phyloP scores from a whole-genome alignment of 2,797 vertebrate genomes.

The Sebastes oblongus region DNA sequence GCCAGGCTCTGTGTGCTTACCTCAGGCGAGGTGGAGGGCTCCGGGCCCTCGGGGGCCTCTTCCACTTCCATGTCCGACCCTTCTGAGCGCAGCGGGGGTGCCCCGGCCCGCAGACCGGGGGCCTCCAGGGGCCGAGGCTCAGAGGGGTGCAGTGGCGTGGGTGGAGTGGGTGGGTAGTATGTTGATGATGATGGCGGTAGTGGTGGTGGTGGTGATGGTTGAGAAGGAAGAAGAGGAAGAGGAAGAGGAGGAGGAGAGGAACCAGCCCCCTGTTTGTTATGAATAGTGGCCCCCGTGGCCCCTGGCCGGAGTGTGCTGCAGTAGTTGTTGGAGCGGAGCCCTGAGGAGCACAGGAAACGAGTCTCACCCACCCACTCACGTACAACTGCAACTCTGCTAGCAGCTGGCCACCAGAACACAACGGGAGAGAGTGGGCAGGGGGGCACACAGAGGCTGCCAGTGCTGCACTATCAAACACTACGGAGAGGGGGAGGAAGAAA shows the following conservation, averaged over 20 bases:
- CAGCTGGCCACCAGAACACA: constrained; percentile 82
- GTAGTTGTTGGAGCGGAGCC: constrained; percentile 85
- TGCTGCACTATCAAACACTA: constrained; percentile 75
- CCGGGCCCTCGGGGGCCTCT: constrained; percentile 65
- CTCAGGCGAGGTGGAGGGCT: constrained; percentile 78
- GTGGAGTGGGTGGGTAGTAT: constrained; percentile 70
- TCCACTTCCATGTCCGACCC: constrained; percentile 73
- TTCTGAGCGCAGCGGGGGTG: constrained; percentile 64
- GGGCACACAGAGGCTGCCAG: constrained; percentile 80
- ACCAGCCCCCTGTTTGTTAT: constrained; percentile 80
- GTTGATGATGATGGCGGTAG: constrained; percentile 51
- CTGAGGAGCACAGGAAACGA: constrained; percentile 95
- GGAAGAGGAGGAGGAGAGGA: constrained; percentile 76
- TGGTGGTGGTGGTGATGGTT: constrained; percentile 35
- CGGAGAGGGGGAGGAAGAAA: constrained; percentile 77
- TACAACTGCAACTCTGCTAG: constrained; percentile 83
- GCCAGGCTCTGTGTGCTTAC: constrained; percentile 80
- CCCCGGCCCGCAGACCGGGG: constrained; percentile 80
- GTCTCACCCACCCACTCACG: constrained; percentile 89
- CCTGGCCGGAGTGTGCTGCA: constrained; percentile 79
- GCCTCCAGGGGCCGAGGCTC: constrained; percentile 80
- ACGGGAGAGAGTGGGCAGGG: constrained; percentile 78
- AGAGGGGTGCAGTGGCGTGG: constrained; percentile 77
- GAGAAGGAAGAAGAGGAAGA: constrained; percentile 66
- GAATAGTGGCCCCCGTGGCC: constrained; percentile 84